phyloP scores from a whole-genome alignment of 2,888 invertebrate genomes.

The Drosophila quinaria region DNA sequence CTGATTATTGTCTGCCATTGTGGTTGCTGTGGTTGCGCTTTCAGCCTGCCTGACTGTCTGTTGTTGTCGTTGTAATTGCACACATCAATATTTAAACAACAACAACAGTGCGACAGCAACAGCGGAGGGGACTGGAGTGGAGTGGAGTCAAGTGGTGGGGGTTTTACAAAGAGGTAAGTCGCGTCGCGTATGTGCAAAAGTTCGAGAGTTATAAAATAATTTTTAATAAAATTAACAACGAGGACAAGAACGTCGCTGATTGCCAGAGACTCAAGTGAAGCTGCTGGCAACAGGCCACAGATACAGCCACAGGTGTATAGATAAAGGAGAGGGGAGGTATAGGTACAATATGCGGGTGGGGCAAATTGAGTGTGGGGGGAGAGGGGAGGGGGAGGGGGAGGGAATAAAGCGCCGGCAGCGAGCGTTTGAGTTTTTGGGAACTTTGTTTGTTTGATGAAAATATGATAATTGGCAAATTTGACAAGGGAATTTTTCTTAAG shows the following conservation, averaged over 20 bases:
- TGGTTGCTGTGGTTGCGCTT: constrained; percentile 31
- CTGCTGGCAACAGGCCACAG: constrained; percentile 45
- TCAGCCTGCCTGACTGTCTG: constrained; percentile 2
- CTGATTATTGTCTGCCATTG: constrained; percentile 25
- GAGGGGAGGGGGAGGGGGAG: too few relatives aligned
- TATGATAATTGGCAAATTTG: constrained; percentile 86
- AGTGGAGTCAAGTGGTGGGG: background rate
- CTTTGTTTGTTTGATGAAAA: constrained; percentile 84
- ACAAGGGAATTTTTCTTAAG: constrained; percentile 84
- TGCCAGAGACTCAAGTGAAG: constrained; percentile 47
- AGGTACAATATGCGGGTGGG: constrained; percentile 14
- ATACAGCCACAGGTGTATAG: constrained; percentile 50
- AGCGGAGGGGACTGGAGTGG: background rate
- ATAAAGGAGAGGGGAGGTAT: background rate
- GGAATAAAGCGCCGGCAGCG: constrained; percentile 41
- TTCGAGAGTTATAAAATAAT: constrained; percentile 78
- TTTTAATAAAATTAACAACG: constrained; percentile 85
- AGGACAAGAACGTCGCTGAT: constrained; percentile 51
- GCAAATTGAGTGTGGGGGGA: background rate
- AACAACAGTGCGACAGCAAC: constrained; percentile 22
- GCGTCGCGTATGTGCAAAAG: constrained; percentile 51
- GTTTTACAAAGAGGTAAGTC: constrained; percentile 23
- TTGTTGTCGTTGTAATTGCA: constrained; percentile 48
- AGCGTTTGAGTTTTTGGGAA: constrained; percentile 70
- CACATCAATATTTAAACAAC: constrained; percentile 60